Evolutionary conservation across 1,140 invertebrate species (phyloP).

Genomic region (Meloidogyne exigua): DNA sequence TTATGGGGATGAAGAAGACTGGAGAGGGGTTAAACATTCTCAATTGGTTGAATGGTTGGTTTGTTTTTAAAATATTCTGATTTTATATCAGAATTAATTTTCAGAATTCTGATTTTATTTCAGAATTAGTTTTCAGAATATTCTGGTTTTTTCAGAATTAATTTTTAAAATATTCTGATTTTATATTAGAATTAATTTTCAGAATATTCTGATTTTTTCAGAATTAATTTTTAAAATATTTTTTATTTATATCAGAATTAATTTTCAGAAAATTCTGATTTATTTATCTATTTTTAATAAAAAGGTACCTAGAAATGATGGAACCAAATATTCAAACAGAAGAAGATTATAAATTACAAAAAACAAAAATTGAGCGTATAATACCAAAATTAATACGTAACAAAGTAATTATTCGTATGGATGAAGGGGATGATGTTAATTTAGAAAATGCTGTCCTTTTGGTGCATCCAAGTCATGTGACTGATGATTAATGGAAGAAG

Average conservation of each 20-base stretch:
- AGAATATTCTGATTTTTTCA: background rate
- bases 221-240: too few species aligned
- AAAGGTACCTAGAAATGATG: slow-evolving; percentile 73
- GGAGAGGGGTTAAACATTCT: slow-evolving; percentile 74
- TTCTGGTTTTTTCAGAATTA: too few species aligned
- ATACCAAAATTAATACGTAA: slow-evolving; percentile 18
- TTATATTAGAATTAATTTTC: background rate
- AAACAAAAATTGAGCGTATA: slow-evolving; percentile 13
- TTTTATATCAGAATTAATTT: background rate
- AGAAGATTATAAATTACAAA: slow-evolving; percentile 17
- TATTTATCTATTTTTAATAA: background rate
- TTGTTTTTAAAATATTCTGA: background rate
- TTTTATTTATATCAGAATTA: too few species aligned
- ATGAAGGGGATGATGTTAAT: background rate
- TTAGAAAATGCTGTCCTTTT: slow-evolving; percentile 7
- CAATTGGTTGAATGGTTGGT: slow-evolving; percentile 87
- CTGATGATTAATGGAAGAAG: background rate
- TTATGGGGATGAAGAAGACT: slow-evolving; percentile 66
- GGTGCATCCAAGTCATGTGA: slow-evolving; percentile 23
- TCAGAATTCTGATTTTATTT: background rate
- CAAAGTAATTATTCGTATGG: slow-evolving; percentile 23
- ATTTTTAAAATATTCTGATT: background rate
- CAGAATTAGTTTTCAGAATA: too few species aligned
- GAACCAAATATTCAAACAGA: slow-evolving; percentile 28
- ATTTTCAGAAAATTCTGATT: background rate